Percentiles rank a stretch among this genome's conserved stretches.
Conservation (phyloP, 2,113 vertebrate species). For the Tupaia tana region DNA sequence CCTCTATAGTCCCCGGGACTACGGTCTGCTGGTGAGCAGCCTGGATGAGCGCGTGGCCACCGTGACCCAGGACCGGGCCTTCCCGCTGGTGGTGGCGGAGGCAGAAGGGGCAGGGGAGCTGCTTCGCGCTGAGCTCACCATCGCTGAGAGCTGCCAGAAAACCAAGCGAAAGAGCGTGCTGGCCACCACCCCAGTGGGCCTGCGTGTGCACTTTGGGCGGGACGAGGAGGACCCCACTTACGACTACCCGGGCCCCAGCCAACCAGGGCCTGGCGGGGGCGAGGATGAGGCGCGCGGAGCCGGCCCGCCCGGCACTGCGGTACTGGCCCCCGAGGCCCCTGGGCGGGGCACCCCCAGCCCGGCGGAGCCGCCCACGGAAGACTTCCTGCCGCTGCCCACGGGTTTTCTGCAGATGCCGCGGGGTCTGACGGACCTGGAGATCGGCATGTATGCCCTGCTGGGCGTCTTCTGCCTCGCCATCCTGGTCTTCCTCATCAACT, state of each 20-base stretch:
- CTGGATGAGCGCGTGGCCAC: slow-evolving; percentile 93
- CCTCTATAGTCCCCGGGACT: slow-evolving; percentile 96
- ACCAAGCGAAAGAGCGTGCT: slow-evolving; percentile 97
- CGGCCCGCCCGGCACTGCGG: slow-evolving; percentile 74
- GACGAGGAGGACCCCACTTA: slow-evolving; percentile 89
- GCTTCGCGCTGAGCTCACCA: slow-evolving; percentile 93
- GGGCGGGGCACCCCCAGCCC: slow-evolving; percentile 80
- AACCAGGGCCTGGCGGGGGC: slow-evolving; percentile 80
- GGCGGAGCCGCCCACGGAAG: slow-evolving; percentile 80
- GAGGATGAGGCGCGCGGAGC: slow-evolving; percentile 89
- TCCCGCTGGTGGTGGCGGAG: slow-evolving; percentile 93
- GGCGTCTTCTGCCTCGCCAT: slow-evolving; percentile 99
- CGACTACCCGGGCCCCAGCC: slow-evolving; percentile 90
- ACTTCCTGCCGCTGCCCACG: slow-evolving; percentile 93
- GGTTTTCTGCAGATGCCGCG: slow-evolving; percentile 93
- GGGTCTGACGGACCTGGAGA: slow-evolving; percentile 97
- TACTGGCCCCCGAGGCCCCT: slow-evolving; percentile 81
- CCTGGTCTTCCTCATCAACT: slow-evolving; percentile 99
- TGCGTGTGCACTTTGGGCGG: slow-evolving; percentile 93
- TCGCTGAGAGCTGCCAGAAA: slow-evolving; percentile 97
- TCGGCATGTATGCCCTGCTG: slow-evolving; percentile 98
- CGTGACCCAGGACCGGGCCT: slow-evolving; percentile 91
- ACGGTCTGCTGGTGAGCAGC: slow-evolving; percentile 94
- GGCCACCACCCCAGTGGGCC: slow-evolving; percentile 89
- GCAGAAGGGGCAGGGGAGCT: slow-evolving; percentile 92